These are phyloP conservation scores for Phainopepla nitens DNA, from an alignment of 2,113 vertebrate genomes.

Conservation along the genomic window DNA sequence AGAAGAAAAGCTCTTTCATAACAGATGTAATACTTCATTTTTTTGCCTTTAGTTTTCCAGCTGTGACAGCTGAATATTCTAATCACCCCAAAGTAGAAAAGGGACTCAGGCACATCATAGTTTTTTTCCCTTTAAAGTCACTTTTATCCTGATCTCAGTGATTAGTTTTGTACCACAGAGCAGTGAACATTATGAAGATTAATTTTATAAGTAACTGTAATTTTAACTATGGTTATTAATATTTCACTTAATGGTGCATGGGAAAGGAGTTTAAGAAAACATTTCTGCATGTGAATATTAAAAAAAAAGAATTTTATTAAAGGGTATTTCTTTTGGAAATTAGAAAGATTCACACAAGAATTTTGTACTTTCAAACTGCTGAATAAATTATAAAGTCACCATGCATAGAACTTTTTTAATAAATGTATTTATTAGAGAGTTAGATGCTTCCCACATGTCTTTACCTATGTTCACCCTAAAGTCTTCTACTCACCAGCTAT, in stretches of 20 bases:
- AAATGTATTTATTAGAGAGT: background rate
- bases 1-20: background rate
- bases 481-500: background rate
- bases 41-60: background rate
- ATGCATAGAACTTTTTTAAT: background rate
- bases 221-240: background rate
- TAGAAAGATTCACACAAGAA: background rate
- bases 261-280: background rate
- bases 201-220: background rate
- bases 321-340: background rate
- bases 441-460: background rate
- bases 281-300: background rate
- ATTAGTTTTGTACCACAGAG: background rate
- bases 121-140: background rate
- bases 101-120: fast-evolving
- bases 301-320: background rate
- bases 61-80: background rate
- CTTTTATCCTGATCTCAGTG: background rate
- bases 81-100: background rate
- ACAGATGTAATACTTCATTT: background rate
- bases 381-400: background rate
- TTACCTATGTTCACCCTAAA: background rate
- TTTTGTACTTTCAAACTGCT: background rate
- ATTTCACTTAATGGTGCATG: background rate
- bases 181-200: background rate